phyloP scores from a whole-genome alignment of 2,888 invertebrate species.

The Diploptera punctata region DNA sequence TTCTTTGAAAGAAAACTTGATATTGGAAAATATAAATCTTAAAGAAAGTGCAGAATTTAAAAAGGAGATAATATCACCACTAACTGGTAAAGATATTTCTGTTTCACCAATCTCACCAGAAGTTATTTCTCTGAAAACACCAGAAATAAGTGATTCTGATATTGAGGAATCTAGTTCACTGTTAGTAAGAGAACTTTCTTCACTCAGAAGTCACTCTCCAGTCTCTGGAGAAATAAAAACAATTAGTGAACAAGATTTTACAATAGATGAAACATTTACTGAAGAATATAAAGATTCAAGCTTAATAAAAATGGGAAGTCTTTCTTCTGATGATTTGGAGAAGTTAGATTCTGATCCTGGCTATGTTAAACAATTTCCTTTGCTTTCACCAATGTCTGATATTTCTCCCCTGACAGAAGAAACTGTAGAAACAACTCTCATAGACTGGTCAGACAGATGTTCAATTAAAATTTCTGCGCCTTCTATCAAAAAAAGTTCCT shows the following conservation, averaged over 20 bases:
- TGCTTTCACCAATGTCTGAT: background rate
- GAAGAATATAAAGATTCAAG: background rate
- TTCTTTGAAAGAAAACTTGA: too few species aligned
- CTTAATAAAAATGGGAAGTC: background rate
- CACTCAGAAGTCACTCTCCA: too few species aligned
- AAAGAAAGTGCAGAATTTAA: too few species aligned
- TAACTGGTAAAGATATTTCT: too few species aligned
- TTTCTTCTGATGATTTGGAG: background rate
- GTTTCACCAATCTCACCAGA: too few species aligned
- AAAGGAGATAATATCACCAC: too few species aligned
- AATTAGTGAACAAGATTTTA: background rate
- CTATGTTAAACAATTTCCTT: background rate
- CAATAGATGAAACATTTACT: background rate
- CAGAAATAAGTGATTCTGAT: too few species aligned
- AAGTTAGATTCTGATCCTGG: background rate
- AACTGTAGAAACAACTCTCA: background rate
- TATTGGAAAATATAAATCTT: too few species aligned
- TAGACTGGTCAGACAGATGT: too few species aligned
- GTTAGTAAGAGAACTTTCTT: too few species aligned
- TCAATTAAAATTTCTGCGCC: background rate
- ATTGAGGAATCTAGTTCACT: too few species aligned
- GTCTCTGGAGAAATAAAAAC: background rate
- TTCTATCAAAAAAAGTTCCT: background rate
- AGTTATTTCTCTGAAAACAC: too few species aligned
- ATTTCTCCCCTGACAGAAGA: background rate